These are phyloP conservation scores for Brachionus rubens DNA, from an alignment of 1,140 invertebrate genomes.

Conservation along the genomic window DNA sequence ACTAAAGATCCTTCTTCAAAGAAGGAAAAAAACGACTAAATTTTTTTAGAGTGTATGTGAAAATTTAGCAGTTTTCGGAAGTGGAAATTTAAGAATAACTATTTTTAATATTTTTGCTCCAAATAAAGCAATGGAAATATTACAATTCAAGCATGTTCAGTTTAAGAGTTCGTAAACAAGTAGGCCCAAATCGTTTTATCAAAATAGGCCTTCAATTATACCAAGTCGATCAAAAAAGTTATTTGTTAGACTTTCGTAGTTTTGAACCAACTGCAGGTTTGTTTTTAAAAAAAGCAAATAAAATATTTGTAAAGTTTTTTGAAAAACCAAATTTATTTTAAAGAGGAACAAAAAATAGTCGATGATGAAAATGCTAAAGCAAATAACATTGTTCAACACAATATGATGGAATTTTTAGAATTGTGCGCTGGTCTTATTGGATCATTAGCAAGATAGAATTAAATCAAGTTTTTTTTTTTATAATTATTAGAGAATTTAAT, in stretches of 20 bases:
- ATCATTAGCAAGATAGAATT: conserved; percentile 72
- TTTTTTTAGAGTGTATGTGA: too few species aligned
- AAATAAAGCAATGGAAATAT: conserved; percentile 44
- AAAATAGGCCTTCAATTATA: conserved; percentile 98
- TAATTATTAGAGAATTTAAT: too few species aligned
- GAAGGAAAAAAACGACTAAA: too few species aligned
- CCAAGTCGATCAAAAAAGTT: conserved; percentile 96
- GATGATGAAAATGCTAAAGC: conserved; percentile 50
- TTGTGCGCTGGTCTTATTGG: conserved; percentile 98
- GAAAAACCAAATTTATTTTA: conserved; percentile 28
- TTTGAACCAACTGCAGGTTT: conserved; percentile 34
- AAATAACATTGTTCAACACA: conserved; percentile 66
- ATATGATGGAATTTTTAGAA: conserved; percentile 99
- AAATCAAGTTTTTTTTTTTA: too few species aligned
- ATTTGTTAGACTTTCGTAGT: conserved; percentile 79
- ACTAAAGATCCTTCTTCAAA: too few species aligned
- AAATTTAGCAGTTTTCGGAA: too few species aligned
- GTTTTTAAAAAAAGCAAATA: conserved; percentile 4
- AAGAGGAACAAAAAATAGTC: conserved; percentile 54
- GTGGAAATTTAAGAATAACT: too few species aligned
- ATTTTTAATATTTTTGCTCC: neutral
- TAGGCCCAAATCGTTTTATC: conserved; percentile 52
- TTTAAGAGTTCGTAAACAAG: conserved; percentile 33
- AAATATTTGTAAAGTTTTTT: conserved; percentile 42
- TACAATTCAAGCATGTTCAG: conserved; percentile 46